Base-by-base conservation (phyloP, 2,113 vertebrate species). In the Megaptera novaeangliae region DNA sequence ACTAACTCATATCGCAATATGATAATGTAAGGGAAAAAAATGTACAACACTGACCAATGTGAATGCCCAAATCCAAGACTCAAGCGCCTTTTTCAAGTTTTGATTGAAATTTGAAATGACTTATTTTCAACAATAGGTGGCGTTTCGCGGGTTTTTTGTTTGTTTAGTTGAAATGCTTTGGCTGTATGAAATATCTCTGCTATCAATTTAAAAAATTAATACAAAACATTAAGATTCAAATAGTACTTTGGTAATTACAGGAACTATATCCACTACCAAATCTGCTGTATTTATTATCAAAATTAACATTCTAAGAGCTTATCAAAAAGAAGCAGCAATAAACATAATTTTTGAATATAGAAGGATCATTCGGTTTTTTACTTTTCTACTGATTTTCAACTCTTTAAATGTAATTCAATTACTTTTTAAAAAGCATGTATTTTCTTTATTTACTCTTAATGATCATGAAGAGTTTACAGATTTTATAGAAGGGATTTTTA, bases 51-150 rank as follows among this genome's bases (percentile, higher is more conserved):
- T 44, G 27, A 66, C 27, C 18, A 34, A 2, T 20, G 18, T 83
- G 34, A 64, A 64, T 55, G 29, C 39, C 14, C 36, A 27, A 44
- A 52, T 66, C 18, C n/a, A 36, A 68, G n/a, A 46, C 17, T 39
- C 31, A 29, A 23, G n/a, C 0, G 0, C 39, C n/a, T 23, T 74
- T 63, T 90, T 63, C 18, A 20, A 72, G 27, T 82, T 93, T 85
- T 39, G 44, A 64, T 29, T 93, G 52, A 92, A 75, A 55, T 82
- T 88, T 72, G 85, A 96, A 96, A 82, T 96, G 68, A 96, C 61
- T 91, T 78, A 9, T 78, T 96, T 92, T 81, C 49, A 97, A 83
- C 96, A 91, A 96, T 69, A 97, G 96, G 72, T 96, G 97, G 97
- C 78, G 89, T 90, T 95, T 92, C 29, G 34, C 78, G 36, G 86